Evolutionary conservation across 1,140 invertebrate genomes (phyloP).

Genomic region (Drosophila hydei): DNA sequence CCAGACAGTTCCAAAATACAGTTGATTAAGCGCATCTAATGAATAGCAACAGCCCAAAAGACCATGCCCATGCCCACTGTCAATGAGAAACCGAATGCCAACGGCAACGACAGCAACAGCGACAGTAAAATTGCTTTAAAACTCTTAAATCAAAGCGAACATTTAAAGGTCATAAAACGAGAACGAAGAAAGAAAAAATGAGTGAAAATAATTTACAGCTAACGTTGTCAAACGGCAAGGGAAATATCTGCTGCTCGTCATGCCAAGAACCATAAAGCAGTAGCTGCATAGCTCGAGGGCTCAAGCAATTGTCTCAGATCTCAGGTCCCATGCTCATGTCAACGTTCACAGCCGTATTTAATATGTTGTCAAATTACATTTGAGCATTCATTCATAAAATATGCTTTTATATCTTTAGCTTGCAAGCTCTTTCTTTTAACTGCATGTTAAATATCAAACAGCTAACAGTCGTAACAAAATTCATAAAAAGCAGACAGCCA

Average conservation of each 20-base stretch:
- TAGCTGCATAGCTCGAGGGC: not conserved
- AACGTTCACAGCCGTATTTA: not conserved
- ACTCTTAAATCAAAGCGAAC: conserved; percentile 18
- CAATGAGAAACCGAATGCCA: not conserved
- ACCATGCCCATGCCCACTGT: not conserved
- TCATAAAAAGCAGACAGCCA: no score
- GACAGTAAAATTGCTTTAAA: conserved; percentile 5
- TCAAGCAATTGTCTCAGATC: no score
- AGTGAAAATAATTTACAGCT: not conserved
- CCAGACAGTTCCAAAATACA: conserved; percentile 14
- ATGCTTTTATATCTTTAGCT: no score
- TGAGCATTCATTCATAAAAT: no score
- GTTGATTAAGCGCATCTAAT: conserved; percentile 41
- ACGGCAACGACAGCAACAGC: conserved; percentile 4
- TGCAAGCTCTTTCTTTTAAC: no score
- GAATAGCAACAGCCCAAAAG: conserved; percentile 28
- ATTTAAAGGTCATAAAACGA: conserved; percentile 25
- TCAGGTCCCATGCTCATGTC: not conserved
- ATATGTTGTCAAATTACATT: not conserved
- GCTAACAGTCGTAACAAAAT: no score
- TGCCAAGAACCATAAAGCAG: not conserved
- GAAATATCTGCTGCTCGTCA: not conserved
- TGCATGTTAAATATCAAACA: no score
- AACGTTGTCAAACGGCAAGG: not conserved
- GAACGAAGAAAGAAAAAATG: not conserved